Evolutionary conservation across 2,888 invertebrate species (phyloP), one percentile per base, ranked within the genome.

Genomic region (Drosophila peninsularis): DNA sequence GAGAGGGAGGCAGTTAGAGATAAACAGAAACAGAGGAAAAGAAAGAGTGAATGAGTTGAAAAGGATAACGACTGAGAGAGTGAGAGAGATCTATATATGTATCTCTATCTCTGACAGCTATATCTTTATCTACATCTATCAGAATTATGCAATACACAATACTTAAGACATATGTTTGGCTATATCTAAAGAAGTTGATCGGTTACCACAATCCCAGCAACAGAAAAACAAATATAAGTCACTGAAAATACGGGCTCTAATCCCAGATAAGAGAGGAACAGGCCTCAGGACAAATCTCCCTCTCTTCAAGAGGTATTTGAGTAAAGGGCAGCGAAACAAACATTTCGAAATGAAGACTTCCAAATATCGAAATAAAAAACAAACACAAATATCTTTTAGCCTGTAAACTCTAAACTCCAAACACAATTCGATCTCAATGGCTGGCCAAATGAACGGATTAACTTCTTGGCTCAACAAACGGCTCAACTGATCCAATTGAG

Each of bases 401-500:
- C n/a, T n/a, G n/a, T n/a, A n/a, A n/a, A n/a, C n/a, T n/a, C n/a
- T n/a, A n/a, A n/a, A n/a, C n/a, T n/a, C n/a, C 21, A 14, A 32
- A 50, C 32, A 36, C 21, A 36, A 52, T 24, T 52, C 24, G 10
- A 52, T 52, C 24, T 37, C 1, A 6, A 45, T 64, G 27, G 9
- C 37, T 10, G 19, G 30, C 34, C 34, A 47, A 66, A 39, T 66
- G 27, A 41, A 34, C 27, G 19, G 65, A 65, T 65, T 65, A 66
- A 65, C 65, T 66, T 55, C 30, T 37, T 41, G 19, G 36, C 24
- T 21, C 24, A 32, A 34, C 17, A 45, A 47, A 32, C 19, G 2
- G 44, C 37, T 19, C 45, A 54, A 21, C 54, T 21, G 65, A 65
- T 66, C 34, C 34, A 53, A 39, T 39, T 58, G 19, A 75, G 42